Evolutionary conservation across 2,113 vertebrate genomes (phyloP), one percentile per base, ranked within the genome.

Genomic region (Cathartes aura): DNA sequence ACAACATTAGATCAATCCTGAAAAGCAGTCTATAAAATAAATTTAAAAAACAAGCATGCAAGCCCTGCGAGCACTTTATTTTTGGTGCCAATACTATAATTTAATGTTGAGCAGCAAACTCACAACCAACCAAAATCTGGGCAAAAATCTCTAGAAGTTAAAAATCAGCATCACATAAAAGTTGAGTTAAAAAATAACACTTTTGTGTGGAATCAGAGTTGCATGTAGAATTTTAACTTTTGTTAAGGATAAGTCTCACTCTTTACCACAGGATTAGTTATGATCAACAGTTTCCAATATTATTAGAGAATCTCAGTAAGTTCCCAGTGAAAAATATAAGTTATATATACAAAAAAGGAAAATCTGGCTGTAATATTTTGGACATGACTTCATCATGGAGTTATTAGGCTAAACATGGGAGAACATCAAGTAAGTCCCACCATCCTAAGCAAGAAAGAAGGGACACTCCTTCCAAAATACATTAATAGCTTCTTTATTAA

Each of bases 331-430:
- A 80, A 93, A 93, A 58, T 16, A 15, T 14, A 84, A 62, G 10
- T 50, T 50, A 20, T 24, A 55, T 15, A 56, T 15, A 63, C 1
- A 23, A 66, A 72, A 59, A 89, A 67, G 34, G 38, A 73, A 95
- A 89, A 68, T 26, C 50, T 45, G 10, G 27, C 64, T 72, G 21
- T 29, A 64, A 36, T 12, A 36, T 67, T 75, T 66, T 71, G 26
- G 8, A 85, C 1, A 0, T 4, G 1, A 36, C 14, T 36, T 87
- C 9, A 13, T 27, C 50, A 45, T 2, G 2, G n/a, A 70, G 18
- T 40, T 80, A 11, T 48, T 30, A n/a, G 20, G 73, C 23, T 62
- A 79, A 91, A 84, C 34, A 53, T 1, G 9, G 19, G 12, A 86
- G 19, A 92, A 89, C 2, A 56, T 6, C 53, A 72, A 67, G 13